Conservation (phyloP, 2,113 vertebrate species). For the Dasyornis broadbenti region DNA sequence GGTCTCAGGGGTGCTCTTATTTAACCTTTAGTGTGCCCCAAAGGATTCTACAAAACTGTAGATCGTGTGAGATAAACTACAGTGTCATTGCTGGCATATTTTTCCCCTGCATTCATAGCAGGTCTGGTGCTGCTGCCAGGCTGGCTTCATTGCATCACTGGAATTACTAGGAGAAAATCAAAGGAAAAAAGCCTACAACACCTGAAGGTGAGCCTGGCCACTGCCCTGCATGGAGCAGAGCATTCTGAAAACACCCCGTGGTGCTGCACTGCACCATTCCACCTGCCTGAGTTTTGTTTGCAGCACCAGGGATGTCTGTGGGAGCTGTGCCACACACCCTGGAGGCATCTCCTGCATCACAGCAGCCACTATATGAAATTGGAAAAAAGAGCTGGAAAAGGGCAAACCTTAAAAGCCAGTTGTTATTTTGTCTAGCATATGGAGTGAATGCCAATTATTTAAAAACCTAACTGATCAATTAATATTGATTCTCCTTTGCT, state of each 20-base stretch:
- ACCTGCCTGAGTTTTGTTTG: not conserved
- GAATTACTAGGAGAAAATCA: not conserved
- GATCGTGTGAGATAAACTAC: not conserved
- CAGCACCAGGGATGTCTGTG: not conserved
- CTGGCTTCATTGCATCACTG: not conserved
- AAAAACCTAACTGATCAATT: slow-evolving; percentile 69
- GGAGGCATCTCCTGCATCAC: not conserved
- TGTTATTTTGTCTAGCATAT: slow-evolving; percentile 58
- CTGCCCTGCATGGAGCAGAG: not conserved
- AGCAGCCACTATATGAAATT: not conserved
- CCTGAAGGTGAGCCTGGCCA: not conserved
- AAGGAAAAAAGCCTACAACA: not conserved
- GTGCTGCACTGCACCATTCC: fast-evolving
- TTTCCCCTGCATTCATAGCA: not conserved
- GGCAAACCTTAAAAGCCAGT: not conserved
- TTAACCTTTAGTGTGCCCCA: not conserved
- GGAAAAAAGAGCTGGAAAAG: slow-evolving; percentile 33
- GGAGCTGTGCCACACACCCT: fast-evolving
- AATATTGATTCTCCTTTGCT: slow-evolving; percentile 71
- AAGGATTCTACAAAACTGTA: not conserved
- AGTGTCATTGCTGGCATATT: not conserved
- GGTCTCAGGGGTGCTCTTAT: not conserved
- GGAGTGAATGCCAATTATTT: slow-evolving; percentile 67
- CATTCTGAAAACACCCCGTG: not conserved
- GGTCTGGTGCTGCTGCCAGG: not conserved